Evolutionary conservation across 2,888 invertebrate genomes (phyloP).

Genomic region (Stenolophus ochropezus): DNA sequence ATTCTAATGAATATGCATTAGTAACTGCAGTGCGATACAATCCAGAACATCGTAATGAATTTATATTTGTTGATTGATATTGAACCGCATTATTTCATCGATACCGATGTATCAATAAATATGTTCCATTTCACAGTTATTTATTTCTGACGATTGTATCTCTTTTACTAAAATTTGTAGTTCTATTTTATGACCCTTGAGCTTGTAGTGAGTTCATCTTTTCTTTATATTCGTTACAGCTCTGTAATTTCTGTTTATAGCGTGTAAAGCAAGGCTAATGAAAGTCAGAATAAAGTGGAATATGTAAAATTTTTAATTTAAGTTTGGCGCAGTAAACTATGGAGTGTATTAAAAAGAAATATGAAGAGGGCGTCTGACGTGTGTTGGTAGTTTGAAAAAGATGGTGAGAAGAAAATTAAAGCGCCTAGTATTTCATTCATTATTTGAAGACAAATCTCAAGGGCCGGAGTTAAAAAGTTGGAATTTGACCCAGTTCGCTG

Average conservation of each 20-base stretch:
- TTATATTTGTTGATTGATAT: neutral
- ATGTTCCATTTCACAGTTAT: neutral
- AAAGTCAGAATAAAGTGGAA: neutral
- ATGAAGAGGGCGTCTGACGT: neutral
- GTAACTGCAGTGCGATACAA: neutral
- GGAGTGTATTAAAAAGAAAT: neutral
- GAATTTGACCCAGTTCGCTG: constrained; percentile 21
- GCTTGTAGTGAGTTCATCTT: no score
- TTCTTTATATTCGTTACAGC: no score
- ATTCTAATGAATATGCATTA: neutral
- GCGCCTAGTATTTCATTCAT: constrained; percentile 33
- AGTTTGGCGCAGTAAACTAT: neutral
- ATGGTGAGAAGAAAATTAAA: constrained; percentile 30
- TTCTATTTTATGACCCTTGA: no score
- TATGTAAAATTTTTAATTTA: constrained; percentile 5
- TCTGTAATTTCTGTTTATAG: no score
- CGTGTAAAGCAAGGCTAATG: neutral
- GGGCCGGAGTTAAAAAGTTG: constrained; percentile 28
- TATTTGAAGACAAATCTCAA: constrained; percentile 37
- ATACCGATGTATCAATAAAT: neutral
- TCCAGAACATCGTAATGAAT: no score
- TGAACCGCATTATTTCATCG: neutral
- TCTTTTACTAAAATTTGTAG: no score
- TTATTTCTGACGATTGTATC: no score
- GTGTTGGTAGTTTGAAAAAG: neutral